Evolutionary conservation across 2,113 vertebrate genomes (phyloP).

Genomic region (Rhipidura dahli): DNA sequence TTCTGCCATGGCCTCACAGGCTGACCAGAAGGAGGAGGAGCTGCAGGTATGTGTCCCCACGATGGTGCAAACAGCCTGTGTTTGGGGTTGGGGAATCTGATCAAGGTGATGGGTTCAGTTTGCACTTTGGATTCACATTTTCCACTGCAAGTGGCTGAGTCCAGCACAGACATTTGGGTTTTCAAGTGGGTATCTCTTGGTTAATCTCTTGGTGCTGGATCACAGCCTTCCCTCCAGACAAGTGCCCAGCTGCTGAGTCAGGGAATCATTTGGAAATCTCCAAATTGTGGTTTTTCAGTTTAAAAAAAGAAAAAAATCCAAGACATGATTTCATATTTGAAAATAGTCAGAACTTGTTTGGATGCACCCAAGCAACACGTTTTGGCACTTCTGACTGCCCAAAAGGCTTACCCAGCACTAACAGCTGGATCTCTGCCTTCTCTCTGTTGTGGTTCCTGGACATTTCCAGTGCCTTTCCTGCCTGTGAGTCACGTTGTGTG

Average conservation of each 20-base stretch:
- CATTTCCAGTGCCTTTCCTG: neutral
- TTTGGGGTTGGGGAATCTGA: neutral
- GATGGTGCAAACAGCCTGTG: rapidly evolving
- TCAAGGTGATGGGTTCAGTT: neutral
- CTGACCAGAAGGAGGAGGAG: conserved; percentile 97
- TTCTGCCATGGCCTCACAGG: conserved; percentile 95
- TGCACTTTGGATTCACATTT: neutral
- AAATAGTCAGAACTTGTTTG: neutral
- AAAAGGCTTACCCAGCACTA: neutral
- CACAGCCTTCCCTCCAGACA: neutral
- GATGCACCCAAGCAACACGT: neutral
- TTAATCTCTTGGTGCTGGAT: neutral
- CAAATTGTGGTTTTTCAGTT: neutral
- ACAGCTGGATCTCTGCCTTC: neutral
- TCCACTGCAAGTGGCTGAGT: neutral
- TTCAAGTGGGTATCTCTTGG: neutral
- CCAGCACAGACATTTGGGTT: neutral
- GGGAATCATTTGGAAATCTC: neutral
- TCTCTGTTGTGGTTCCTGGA: neutral
- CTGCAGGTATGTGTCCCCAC: conserved; percentile 80
- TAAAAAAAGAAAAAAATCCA: neutral
- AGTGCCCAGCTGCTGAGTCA: neutral
- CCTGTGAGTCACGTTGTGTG: neutral
- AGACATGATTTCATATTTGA: neutral
- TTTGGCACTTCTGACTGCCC: neutral